Evolutionary conservation across 2,797 vertebrate genomes (phyloP).

Genomic region (Xenopus petersii): DNA sequence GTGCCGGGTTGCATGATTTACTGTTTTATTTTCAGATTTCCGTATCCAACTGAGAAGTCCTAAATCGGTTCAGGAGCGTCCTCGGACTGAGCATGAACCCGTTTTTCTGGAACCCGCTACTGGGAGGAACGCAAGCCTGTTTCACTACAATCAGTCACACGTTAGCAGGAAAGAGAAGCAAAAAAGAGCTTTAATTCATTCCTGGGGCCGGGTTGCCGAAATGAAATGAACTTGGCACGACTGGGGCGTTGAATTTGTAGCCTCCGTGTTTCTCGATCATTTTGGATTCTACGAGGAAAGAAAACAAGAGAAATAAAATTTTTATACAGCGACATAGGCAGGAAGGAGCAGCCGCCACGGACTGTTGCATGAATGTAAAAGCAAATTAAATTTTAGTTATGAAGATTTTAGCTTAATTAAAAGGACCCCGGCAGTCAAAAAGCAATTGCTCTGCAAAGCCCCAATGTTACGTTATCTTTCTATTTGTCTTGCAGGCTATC

Average conservation of each 20-base stretch:
- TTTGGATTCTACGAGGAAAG: constrained; percentile 84
- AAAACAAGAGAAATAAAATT: no score
- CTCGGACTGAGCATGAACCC: constrained; percentile 80
- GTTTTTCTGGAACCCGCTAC: constrained; percentile 87
- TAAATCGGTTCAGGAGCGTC: no score
- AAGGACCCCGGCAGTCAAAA: no score
- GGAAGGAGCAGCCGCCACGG: no score
- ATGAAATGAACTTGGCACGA: constrained; percentile 98
- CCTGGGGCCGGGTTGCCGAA: constrained; percentile 96
- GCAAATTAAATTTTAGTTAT: no score
- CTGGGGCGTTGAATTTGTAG: constrained; percentile 98
- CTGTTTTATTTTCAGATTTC: constrained; percentile 75
- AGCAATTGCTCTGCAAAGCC: no score
- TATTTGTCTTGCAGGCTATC: no score
- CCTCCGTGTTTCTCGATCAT: constrained; percentile 99
- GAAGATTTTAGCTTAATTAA: no score
- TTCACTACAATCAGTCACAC: constrained; percentile 99
- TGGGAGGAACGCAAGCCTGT: constrained; percentile 99
- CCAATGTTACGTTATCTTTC: no score
- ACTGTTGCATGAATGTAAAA: no score
- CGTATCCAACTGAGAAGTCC: constrained; percentile 70
- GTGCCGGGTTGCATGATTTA: constrained; percentile 89
- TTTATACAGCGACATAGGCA: no score
- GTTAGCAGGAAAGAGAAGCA: constrained; percentile 83
- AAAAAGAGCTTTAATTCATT: constrained; percentile 86